Evolutionary conservation across 1,140 invertebrate species (phyloP), one percentile per base, ranked within the genome.

Genomic region (Pristionchus pacificus): DNA sequence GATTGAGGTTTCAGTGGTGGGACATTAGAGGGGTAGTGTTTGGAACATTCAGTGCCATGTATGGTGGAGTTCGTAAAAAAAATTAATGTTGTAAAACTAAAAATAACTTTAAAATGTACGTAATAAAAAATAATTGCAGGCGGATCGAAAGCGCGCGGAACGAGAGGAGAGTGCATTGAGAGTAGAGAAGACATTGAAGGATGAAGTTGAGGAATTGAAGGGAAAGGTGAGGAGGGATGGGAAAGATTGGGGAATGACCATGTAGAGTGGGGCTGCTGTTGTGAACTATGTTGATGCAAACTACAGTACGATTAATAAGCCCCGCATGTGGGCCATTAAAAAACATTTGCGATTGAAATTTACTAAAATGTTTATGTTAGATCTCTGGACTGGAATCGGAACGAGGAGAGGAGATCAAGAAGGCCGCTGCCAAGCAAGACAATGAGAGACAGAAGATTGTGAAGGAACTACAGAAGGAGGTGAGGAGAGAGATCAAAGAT

Each of bases 401-500:
- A 2, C 65, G 30, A 19, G 32, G 62, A n/a, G 71, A 60, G 2
- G 24, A 60, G 29, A 25, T 73, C 2, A 29, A 62, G 30, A 73
- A 73, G 58, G 71, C 71, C n/a, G 70, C 65, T 24, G 64, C 57
- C 15, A 75, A 75, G 30, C 31, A 66, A 31, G 74, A 75, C 33
- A 60, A 55, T 1, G 74, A 75, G 24, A 63, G 74, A 14, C 68
- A 76, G 60, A 72, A 72, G 60, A 66, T 75, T 24, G 55, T 69
- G 49, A 68, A 71, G 15, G 74, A 75, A 64, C 59, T 75, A 27
- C 75, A 76, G 32, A 75, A 66, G 28, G 75, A 76, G 62, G 74
- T 76, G 1, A 76, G 55, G 19, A 57, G 19, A 57, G 24, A 24
- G 19, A 19, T 57, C 55, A 24, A 57, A 57, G 24, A 57, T 19